A percentile compares a stretch with the other conserved stretches of the same genome.
Conservation (phyloP, 2,888 invertebrate genomes). For the Xestia xanthographa region DNA sequence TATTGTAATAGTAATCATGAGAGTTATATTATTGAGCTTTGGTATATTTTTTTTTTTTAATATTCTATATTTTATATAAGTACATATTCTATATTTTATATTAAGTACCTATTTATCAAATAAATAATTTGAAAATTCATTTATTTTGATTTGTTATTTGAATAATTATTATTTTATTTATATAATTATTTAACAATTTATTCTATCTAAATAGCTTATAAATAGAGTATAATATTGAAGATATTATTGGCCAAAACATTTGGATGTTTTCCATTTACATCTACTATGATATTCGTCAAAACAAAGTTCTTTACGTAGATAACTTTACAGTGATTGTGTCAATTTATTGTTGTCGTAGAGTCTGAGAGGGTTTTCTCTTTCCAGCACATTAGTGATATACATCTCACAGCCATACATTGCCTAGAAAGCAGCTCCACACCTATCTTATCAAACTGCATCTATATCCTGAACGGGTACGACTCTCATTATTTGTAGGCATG, state of each 20-base stretch:
- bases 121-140: no score
- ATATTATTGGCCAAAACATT: neutral
- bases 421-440: slow-evolving; percentile 33
- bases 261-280: neutral
- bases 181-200: no score
- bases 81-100: no score
- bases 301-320: neutral
- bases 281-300: neutral
- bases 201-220: no score
- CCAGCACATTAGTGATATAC: slow-evolving; percentile 18
- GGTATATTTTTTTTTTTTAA: no score
- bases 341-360: slow-evolving; percentile 1
- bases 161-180: no score
- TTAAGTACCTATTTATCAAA: no score
- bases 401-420: slow-evolving; percentile 37
- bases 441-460: slow-evolving; percentile 41
- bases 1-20: no score
- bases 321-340: neutral
- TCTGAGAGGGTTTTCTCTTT: slow-evolving; percentile 17
- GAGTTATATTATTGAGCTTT: no score
- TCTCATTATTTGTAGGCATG: neutral
- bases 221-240: no score
- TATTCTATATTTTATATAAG: no score
- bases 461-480: slow-evolving; percentile 27
- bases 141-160: no score